Evolutionary conservation across 2,797 vertebrate species (phyloP).

Genomic region (Dryobates pubescens): DNA sequence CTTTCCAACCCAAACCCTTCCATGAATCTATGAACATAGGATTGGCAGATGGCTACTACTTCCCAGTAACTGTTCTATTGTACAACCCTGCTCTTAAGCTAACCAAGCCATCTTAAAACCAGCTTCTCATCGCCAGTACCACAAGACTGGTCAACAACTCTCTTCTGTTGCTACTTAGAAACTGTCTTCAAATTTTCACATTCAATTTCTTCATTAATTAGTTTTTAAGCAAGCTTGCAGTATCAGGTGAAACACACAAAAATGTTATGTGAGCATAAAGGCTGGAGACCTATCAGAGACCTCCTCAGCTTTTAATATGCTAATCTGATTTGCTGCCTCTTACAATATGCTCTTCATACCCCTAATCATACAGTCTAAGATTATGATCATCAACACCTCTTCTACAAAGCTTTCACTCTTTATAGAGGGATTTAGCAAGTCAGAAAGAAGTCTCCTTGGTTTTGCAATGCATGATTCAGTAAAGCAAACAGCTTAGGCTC

Average conservation of each 20-base stretch:
- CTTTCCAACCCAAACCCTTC: too few species aligned
- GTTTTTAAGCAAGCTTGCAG: neutral
- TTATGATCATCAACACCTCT: neutral
- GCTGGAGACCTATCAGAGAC: neutral
- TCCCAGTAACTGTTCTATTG: neutral
- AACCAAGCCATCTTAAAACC: neutral
- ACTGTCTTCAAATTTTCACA: neutral
- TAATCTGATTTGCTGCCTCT: neutral
- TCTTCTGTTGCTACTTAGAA: neutral
- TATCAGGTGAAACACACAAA: neutral
- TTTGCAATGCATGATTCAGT: neutral
- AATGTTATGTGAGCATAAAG: neutral
- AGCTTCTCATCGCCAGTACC: neutral
- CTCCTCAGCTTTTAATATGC: neutral
- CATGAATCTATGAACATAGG: neutral
- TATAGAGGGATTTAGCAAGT: neutral
- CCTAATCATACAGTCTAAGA: neutral
- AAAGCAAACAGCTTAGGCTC: conserved; percentile 5
- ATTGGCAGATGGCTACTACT: neutral
- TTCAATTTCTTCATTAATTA: neutral
- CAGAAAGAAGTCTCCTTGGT: neutral
- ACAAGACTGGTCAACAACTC: neutral
- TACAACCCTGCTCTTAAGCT: neutral
- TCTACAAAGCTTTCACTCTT: neutral
- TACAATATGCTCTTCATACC: neutral